Evolutionary conservation across 2,888 invertebrate genomes (phyloP), one percentile per base, ranked within the genome.

Genomic region (Cyaniris semiargus): DNA sequence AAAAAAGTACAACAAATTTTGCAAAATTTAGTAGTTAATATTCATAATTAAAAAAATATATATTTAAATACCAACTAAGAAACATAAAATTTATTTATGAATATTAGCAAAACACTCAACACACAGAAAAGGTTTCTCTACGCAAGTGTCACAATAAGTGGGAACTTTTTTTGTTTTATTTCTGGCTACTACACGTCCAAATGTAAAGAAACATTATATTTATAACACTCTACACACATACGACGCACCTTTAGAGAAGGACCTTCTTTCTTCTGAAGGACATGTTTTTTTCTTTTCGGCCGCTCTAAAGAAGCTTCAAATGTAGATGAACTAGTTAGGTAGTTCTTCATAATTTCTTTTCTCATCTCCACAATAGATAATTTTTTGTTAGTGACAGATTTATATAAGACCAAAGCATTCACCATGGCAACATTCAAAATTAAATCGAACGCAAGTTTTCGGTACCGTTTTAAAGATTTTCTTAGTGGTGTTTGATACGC

Each of bases 101-200:
- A 38, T 38, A 38, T 38, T 38, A 75, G 77, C 76, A 79, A 81
- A 80, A 79, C 81, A 80, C 75, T 81, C 78, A 78, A 79, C 76
- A 79, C 79, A 81, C 31, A 80, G 77, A 81, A 79, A 78, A 71
- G 78, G 80, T 78, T 81, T 79, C n/a, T 81, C 81, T 78, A 76
- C 76, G 78, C 80, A 82, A 79, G 74, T 66, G 44, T 79, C 76
- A 80, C 83, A 83, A 75, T 80, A 83, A 76, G 82, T 83, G 78
- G 78, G 72, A 60, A 82, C 81, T 81, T 82, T 83, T 80, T 82
- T 83, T n/a, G 82, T 81, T 75, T 83, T 83, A 79, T 83, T 83
- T 82, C 79, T 81, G 70, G 83, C 81, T 34, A 81, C 38, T 81
- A 56, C 77, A 78, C 80, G 80, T 15, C 81, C 81, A 80, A 80